Evolutionary conservation across 2,113 vertebrate genomes (phyloP).

Genomic region (Microcebus ravelobensis): DNA sequence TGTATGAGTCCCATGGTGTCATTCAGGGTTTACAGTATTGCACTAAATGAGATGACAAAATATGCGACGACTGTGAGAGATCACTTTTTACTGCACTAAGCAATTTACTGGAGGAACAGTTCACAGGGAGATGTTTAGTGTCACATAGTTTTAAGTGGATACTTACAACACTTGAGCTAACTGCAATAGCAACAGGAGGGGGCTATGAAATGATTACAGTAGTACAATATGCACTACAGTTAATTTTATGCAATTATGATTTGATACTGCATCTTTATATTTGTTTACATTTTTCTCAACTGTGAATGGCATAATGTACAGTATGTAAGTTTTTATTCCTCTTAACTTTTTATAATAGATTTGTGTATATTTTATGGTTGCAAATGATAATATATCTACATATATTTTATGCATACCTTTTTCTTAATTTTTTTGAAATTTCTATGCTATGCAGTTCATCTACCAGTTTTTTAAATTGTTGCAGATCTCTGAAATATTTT

Average conservation of each 20-base stretch:
- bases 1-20: neutral
- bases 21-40: neutral
- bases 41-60: neutral
- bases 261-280: neutral
- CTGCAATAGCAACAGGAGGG: neutral
- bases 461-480: neutral
- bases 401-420: neutral
- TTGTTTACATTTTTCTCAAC: neutral
- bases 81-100: neutral
- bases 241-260: neutral
- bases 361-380: neutral
- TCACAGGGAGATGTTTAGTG: neutral
- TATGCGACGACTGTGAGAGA: neutral
- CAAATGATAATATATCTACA: neutral
- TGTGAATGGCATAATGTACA: neutral
- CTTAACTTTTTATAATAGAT: neutral
- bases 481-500: too few relatives aligned
- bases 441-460: neutral
- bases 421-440: neutral
- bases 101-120: neutral
- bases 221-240: neutral
- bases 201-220: neutral
- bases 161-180: neutral
- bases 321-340: neutral
- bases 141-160: neutral